Base-by-base conservation (phyloP, 2,113 vertebrate genomes). In the Megaleporinus macrocephalus region DNA sequence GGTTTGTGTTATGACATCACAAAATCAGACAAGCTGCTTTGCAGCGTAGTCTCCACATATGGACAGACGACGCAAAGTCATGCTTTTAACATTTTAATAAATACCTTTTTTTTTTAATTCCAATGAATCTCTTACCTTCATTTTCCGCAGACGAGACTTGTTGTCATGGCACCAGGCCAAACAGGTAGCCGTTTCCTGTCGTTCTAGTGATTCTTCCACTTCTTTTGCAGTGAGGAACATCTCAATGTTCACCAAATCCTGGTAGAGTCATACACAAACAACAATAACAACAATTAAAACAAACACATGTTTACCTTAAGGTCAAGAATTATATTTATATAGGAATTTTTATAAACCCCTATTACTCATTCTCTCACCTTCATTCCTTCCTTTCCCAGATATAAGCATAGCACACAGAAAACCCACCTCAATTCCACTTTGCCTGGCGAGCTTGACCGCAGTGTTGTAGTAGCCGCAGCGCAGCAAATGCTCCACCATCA, bases 191-290 rank as follows among this genome's bases (percentile, higher is more conserved):
- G 98, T 99, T 91, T 99, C 98, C 71, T 98, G 97, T 88, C 97
- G 95, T 92, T 99, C 98, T 90, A 99, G 93, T 68, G 98, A 99
- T 87, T 99, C 98, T 78, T 99, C 98, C 65, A 99, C 98, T 92
- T 99, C 98, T 86, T 99, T 99, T 79, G 98, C 98, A 69, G 98
- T 99, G 86, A 99, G 94, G 90, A 99, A 99, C 98, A 99, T 99
- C 92, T 99, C 98, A 77, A 99, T 99, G 91, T 99, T 99, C 89
- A 99, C 98, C 86, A 99, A 91, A 84, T 99, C 98, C 98, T 99
- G 63, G 1, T 2, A 26, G 18, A 62, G 22, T 16, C 33, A 66
- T 4, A 16, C 22, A 11, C 9, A 29, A 24, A 74, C 7, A 29
- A 49, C 65, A 68, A 24, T 3, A 47, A 57, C 49, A 12, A 63